Base-by-base conservation (phyloP, 2,797 vertebrate genomes). In the Poeciliopsis turneri region DNA sequence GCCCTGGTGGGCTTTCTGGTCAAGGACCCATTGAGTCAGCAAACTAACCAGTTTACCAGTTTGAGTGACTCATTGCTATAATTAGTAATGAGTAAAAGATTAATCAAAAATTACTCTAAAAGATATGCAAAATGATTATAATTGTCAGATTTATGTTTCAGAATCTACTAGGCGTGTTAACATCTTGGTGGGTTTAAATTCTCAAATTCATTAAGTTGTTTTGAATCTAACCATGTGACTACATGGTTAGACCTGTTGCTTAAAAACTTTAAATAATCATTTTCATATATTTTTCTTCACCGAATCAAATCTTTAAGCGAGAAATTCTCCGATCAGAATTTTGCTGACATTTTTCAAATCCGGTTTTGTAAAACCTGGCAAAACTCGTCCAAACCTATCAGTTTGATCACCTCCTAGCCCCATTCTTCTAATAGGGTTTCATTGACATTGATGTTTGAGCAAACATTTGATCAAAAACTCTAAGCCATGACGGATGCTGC, bases 1-100 rank as follows among this genome's bases (percentile, higher is more conserved):
- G 88, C 93, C 93, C 92, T 55, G 88, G 91, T 88, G 87, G 86
- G 84, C 74, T 77, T 84, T 80, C 77, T 83, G 86, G 78, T 82
- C 61, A 57, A 80, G 53, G 83, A 74, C 74, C 47, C 77, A 68
- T 78, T 74, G 83, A 87, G 74, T 87, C 81, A 83, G 78, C 83
- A 77, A 81, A 90, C 84, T 30, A 88, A 68, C 46, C 61, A 71
- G 69, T 59, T 75, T 45, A 83, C 74, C 79, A 49, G 78, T 80
- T 84, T 82, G 46, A 75, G 25, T 64, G 45, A 64, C 28, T 51
- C 49, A 51, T 9, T 51, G 8, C 20, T 39, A 66, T 39, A 20
- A 20, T 23, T 33, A 33, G 15, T 16, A 36, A 64, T 66, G 33
- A 66, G 61, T 66, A 4, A 66, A 39, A 23, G 0, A 66, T 41